phyloP scores from a whole-genome alignment of 2,797 vertebrate species.

The Chloroceryle amazona region DNA sequence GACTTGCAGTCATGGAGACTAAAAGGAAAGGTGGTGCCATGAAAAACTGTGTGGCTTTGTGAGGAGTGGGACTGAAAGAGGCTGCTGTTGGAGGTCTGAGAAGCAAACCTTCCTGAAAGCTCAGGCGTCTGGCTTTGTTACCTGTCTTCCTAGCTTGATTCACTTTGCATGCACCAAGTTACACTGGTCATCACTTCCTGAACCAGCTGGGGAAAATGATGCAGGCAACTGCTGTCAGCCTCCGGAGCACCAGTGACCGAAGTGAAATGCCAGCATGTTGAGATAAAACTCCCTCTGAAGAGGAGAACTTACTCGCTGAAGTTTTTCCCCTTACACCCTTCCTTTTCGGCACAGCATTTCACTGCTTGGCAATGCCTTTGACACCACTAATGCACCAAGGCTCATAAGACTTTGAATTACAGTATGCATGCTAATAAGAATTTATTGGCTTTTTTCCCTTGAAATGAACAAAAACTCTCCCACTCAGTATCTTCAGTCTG shows the following conservation, averaged over 20 bases:
- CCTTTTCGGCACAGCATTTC: background rate
- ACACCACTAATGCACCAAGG: background rate
- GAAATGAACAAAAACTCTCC: slow-evolving; percentile 33
- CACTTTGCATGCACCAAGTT: accelerated
- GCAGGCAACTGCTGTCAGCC: background rate
- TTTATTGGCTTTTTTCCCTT: background rate
- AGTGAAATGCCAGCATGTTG: background rate
- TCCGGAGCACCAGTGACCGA: background rate
- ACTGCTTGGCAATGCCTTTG: background rate
- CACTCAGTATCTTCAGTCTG: background rate
- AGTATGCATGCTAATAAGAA: slow-evolving; percentile 9
- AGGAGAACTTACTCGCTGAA: background rate
- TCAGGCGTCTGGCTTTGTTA: background rate
- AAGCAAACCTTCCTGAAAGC: background rate
- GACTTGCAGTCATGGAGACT: background rate
- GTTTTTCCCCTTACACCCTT: background rate
- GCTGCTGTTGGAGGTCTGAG: background rate
- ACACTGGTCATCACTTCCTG: background rate
- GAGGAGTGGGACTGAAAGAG: background rate
- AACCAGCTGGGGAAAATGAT: background rate
- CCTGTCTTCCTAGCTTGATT: background rate
- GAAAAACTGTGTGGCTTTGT: background rate
- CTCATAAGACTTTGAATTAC: background rate
- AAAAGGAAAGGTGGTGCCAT: background rate
- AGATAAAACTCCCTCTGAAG: background rate